Base-by-base conservation (phyloP, 2,797 vertebrate species). In the Rhinophrynus dorsalis region DNA sequence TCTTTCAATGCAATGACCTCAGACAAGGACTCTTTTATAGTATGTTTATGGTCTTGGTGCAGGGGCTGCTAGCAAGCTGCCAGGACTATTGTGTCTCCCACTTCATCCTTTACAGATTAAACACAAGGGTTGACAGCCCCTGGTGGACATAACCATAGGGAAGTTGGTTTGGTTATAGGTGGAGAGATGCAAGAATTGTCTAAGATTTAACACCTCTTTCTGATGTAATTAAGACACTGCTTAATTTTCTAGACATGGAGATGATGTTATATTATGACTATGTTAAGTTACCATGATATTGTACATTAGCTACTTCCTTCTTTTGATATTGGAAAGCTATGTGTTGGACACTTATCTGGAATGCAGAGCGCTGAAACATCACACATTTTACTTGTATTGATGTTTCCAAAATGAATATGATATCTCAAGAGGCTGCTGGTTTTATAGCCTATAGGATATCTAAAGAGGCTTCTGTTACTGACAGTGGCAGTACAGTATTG, bases 21-120 rank as follows among this genome's bases (percentile, higher is more conserved):
- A 68, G 75, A 80, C 76, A 74, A 69, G 76, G 63, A 50, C 40
- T 33, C 67, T 63, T 80, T 77, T 72, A 71, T 67, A 63, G 62
- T 13, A 17, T 61, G 68, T 62, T 75, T 63, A 61, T 58, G 72
- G 65, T 60, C 52, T 74, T 51, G 63, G 63, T 52, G 33, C 67
- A 63, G 56, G 60, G 40, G 17, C 40, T 20, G 40, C 40, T 10
- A 44, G 40, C 15, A 44, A 44, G 40, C 61, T 65, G 65, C 63
- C 32, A 61, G 42, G 37, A 15, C 63, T 29, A 74, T 78, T 77
- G 67, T 80, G 44, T 30, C 24, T 3, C 52, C 47, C 73, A 61
- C 74, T 67, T 75, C 73, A 77, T 74, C 58, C 66, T 70, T 77
- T 70, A 56, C 48, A 67, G 75, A 77, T 77, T 74, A 79, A 52